Conservation (phyloP, 2,888 invertebrate species). For the Oxyscelio sp. region DNA sequence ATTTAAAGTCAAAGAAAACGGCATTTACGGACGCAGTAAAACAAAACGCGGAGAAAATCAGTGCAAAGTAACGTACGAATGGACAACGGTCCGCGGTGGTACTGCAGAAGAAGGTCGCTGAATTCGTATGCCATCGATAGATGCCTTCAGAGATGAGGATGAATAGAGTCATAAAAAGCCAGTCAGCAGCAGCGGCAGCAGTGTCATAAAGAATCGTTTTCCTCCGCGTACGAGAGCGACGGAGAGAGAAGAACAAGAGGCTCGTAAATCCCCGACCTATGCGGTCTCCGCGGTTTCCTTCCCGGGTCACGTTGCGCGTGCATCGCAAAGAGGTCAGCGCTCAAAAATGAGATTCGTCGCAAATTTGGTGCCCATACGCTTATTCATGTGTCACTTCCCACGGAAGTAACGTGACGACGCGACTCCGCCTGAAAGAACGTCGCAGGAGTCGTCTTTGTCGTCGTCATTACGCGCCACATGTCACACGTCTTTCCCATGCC, state of each 20-base stretch:
- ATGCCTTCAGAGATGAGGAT: too few relatives aligned
- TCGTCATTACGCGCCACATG: constrained; percentile 52
- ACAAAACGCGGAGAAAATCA: constrained; percentile 69
- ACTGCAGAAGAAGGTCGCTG: too few relatives aligned
- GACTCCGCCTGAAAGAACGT: constrained; percentile 6
- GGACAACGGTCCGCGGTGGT: too few relatives aligned
- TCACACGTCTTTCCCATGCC: constrained; percentile 42
- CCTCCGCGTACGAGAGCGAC: constrained; percentile 64
- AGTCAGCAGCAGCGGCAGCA: constrained; percentile 71
- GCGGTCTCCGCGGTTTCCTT: constrained; percentile 85
- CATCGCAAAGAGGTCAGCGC: constrained; percentile 74
- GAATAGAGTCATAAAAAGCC: too few relatives aligned
- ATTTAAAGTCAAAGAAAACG: constrained; percentile 64
- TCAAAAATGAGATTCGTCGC: constrained; percentile 58
- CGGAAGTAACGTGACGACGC: constrained; percentile 45
- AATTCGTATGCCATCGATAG: too few relatives aligned
- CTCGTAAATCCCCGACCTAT: constrained; percentile 85
- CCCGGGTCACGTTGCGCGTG: constrained; percentile 79
- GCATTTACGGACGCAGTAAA: constrained; percentile 56
- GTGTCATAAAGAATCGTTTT: constrained; percentile 82
- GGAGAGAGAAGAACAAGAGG: constrained; percentile 74
- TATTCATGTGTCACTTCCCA: constrained; percentile 65
- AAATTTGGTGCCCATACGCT: constrained; percentile 40
- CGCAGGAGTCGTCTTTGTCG: constrained; percentile 14
- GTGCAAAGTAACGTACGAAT: constrained; percentile 41